These are phyloP conservation scores for Xenopus laevis DNA, from an alignment of 2,113 vertebrate genomes.

Conservation along the genomic window DNA sequence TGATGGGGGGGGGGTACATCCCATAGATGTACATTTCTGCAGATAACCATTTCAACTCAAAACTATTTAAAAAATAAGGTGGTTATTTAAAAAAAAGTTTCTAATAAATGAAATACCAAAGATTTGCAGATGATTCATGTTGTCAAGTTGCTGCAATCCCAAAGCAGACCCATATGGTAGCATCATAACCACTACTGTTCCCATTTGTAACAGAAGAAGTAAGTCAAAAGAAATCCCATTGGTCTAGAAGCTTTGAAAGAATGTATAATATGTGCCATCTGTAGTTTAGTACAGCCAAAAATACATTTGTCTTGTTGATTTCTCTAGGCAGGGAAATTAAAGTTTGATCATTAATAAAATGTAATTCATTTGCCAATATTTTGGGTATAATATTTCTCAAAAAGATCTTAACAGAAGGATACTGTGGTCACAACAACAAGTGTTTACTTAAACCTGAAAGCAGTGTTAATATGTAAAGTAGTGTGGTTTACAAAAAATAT, in stretches of 20 bases:
- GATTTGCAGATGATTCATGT: slow-evolving; percentile 10
- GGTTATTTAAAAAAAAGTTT: no score
- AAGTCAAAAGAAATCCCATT: slow-evolving; percentile 47
- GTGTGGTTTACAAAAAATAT: no score
- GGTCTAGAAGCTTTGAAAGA: slow-evolving; percentile 46
- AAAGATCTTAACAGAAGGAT: neutral
- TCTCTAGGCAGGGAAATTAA: no score
- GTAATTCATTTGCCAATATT: slow-evolving; percentile 16
- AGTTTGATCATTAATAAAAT: slow-evolving; percentile 19
- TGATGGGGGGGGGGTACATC: no score
- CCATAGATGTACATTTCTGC: no score
- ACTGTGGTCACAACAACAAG: no score
- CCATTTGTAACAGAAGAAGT: slow-evolving; percentile 40
- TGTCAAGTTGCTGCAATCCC: slow-evolving; percentile 11
- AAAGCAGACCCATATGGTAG: slow-evolving; percentile 3
- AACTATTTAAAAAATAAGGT: no score
- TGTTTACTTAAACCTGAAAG: no score
- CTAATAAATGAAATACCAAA: slow-evolving; percentile 17
- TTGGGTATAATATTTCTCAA: neutral
- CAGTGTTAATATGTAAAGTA: no score
- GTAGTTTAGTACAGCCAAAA: slow-evolving; percentile 48
- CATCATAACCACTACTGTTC: slow-evolving; percentile 8
- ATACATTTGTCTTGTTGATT: slow-evolving; percentile 36
- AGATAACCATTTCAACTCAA: no score
- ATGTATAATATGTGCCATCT: slow-evolving; percentile 50